These are phyloP conservation scores for Montifringilla adamsi DNA, from an alignment of 2,113 vertebrate species.

Conservation along the genomic window DNA sequence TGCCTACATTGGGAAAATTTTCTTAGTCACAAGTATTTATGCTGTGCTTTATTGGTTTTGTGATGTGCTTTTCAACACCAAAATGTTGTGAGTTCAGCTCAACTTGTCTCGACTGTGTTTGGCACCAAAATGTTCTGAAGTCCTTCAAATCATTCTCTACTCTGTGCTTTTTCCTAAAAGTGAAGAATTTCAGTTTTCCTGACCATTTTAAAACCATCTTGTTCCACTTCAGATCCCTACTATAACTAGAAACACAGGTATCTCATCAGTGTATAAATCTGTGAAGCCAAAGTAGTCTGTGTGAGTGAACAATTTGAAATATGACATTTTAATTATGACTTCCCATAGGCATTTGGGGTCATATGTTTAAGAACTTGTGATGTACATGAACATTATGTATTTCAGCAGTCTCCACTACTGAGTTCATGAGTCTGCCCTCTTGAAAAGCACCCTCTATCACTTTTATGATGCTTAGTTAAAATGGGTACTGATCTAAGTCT, in stretches of 20 bases:
- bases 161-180: conserved; percentile 55
- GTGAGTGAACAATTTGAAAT: conserved; percentile 44
- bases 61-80: conserved; percentile 23
- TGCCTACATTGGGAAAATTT: neutral
- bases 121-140: conserved; percentile 31
- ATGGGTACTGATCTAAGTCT: conserved; percentile 35
- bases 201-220: conserved; percentile 47
- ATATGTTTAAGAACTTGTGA: conserved; percentile 65
- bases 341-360: conserved; percentile 54
- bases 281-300: conserved; percentile 35
- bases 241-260: conserved; percentile 19
- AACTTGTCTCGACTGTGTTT: neutral
- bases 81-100: neutral
- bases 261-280: neutral
- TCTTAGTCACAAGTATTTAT: conserved; percentile 51
- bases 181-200: conserved; percentile 60
- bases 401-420: conserved; percentile 71
- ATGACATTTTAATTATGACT: conserved; percentile 59
- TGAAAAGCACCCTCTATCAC: conserved; percentile 71
- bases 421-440: conserved; percentile 77
- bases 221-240: conserved; percentile 38
- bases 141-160: conserved; percentile 55
- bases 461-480: conserved; percentile 69
- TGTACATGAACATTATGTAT: conserved; percentile 66
- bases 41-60: neutral